phyloP scores from a whole-genome alignment of 2,888 invertebrate species.

The Ariolimax columbianus region DNA sequence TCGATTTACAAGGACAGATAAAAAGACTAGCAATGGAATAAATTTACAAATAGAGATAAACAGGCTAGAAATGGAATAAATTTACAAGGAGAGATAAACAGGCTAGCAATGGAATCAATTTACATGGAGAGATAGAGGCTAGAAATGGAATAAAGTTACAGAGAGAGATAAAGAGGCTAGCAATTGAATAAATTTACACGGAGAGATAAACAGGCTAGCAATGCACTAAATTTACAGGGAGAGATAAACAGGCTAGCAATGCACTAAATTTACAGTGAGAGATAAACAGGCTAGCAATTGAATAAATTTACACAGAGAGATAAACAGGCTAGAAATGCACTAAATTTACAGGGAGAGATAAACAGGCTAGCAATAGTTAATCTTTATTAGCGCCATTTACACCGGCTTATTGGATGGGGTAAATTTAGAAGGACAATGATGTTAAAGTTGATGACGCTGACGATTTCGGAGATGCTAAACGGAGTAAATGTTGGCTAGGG shows the following conservation, averaged over 20 bases:
- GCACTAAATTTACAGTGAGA: no score
- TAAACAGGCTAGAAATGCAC: not conserved
- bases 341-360: not conserved
- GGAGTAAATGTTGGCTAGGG: no score
- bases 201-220: not conserved
- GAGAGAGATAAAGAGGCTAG: not conserved
- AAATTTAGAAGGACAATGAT: no score
- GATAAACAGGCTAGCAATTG: no score
- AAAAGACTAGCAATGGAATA: not conserved
- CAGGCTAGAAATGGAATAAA: not conserved
- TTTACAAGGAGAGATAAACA: no score
- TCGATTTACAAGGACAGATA: not conserved
- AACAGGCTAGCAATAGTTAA: no score
- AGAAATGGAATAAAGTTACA: not conserved
- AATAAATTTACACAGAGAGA: not conserved
- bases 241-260: no score
- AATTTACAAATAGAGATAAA: not conserved
- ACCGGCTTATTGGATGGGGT: no score
- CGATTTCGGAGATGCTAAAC: no score
- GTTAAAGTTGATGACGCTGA: no score
- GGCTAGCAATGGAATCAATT: not conserved
- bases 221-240: no score
- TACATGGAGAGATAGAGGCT: slow-evolving; percentile 7
- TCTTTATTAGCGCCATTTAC: no score
- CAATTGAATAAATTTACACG: not conserved